Evolutionary conservation across 1,140 invertebrate species (phyloP).

Genomic region (Stratiolaelaps scimitus): DNA sequence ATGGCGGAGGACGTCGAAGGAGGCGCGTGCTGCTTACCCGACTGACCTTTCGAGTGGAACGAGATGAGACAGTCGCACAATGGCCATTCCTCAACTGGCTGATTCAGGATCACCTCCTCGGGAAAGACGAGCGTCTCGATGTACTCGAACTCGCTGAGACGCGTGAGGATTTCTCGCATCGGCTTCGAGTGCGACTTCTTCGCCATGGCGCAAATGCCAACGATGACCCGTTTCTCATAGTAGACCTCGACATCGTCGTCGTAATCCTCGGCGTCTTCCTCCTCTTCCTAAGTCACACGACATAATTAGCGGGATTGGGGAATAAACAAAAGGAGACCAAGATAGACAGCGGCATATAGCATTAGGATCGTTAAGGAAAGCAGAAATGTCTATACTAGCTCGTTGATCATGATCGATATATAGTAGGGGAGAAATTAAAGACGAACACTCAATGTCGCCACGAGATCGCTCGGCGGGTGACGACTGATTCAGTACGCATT

Average conservation of each 20-base stretch:
- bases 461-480: conserved; percentile 18
- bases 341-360: neutral
- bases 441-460: neutral
- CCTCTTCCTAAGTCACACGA: too few relatives aligned
- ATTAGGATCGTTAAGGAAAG: too few relatives aligned
- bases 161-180: conserved; percentile 91
- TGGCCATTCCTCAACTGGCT: conserved; percentile 95
- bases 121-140: conserved; percentile 83
- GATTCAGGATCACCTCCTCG: conserved; percentile 84
- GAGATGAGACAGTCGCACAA: conserved; percentile 93
- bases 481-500: conserved; percentile 5
- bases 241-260: conserved; percentile 29
- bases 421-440: conserved; percentile 16
- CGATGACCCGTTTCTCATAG: conserved; percentile 56
- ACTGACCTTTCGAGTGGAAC: conserved; percentile 78
- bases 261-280: conserved; percentile 13
- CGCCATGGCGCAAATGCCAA: conserved; percentile 95
- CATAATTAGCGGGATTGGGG: conserved; percentile 28
- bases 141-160: conserved; percentile 89
- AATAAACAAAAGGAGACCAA: conserved; percentile 13
- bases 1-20: too few relatives aligned
- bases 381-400: too few relatives aligned
- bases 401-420: too few relatives aligned
- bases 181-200: conserved; percentile 97
- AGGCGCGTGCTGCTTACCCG: conserved; percentile 31